Evolutionary conservation across 2,797 vertebrate genomes (phyloP).

Genomic region (Girardinus metallicus): DNA sequence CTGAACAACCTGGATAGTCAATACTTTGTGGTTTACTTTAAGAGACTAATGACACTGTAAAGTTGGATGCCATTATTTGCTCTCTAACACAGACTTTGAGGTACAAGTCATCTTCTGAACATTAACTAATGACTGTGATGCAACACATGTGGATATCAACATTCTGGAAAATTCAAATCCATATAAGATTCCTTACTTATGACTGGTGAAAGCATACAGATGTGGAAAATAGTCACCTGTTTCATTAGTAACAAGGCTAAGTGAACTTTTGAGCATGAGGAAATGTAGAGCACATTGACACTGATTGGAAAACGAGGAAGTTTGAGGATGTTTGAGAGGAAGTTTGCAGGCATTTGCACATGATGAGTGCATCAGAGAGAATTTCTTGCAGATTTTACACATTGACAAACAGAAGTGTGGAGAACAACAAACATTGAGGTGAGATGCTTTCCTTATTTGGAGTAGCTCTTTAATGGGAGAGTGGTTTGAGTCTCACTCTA

Average conservation of each 20-base stretch:
- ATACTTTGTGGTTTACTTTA: background rate
- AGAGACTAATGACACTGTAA: background rate
- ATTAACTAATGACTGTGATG: background rate
- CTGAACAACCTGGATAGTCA: background rate
- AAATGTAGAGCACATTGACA: background rate
- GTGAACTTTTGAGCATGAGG: background rate
- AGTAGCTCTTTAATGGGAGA: background rate
- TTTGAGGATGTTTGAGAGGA: background rate
- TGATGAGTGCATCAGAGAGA: background rate
- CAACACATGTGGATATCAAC: background rate
- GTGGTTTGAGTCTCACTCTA: background rate
- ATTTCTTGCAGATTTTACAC: background rate
- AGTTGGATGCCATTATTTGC: background rate
- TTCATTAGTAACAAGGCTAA: background rate
- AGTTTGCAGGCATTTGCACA: background rate
- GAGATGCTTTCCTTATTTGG: background rate
- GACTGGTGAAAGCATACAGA: background rate
- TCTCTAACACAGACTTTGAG: background rate
- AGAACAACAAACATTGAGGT: background rate
- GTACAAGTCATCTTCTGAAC: background rate
- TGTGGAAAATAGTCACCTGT: background rate
- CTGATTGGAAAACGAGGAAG: slow-evolving; percentile 4
- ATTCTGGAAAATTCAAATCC: background rate
- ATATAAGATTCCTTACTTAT: background rate
- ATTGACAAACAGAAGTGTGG: background rate